phyloP scores from a whole-genome alignment of 2,113 vertebrate genomes.

The Otus sunia region DNA sequence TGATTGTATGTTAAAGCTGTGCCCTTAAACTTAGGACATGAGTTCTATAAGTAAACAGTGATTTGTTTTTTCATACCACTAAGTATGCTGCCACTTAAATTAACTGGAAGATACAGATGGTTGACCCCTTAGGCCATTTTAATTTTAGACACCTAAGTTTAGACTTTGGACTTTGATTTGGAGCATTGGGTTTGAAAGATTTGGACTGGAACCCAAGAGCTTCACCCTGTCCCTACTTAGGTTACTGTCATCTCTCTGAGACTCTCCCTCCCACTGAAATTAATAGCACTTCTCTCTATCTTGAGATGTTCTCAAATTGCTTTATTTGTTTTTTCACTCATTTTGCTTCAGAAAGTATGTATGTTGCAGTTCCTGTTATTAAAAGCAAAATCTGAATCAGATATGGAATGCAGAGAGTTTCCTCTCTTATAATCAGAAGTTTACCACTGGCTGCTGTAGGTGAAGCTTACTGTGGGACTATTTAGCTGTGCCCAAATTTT shows the following conservation, averaged over 20 bases:
- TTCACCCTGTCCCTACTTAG: background rate
- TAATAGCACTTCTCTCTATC: background rate
- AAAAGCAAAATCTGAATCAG: background rate
- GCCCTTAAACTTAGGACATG: background rate
- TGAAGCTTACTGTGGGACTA: background rate
- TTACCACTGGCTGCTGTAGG: background rate
- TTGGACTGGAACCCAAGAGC: background rate
- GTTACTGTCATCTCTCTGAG: background rate
- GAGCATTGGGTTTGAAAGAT: background rate
- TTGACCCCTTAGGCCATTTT: conserved; percentile 8
- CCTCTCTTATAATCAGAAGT: background rate
- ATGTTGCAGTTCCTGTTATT: background rate
- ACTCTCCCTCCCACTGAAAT: background rate
- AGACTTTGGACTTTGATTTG: conserved; percentile 1
- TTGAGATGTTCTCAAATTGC: background rate
- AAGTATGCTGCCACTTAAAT: background rate
- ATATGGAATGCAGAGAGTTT: background rate
- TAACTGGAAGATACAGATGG: background rate
- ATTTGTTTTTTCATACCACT: background rate
- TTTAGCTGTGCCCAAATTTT: background rate
- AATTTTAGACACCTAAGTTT: conserved; percentile 49
- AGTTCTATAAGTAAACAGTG: background rate
- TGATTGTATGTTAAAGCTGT: background rate
- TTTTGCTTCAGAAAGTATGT: background rate
- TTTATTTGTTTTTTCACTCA: background rate